phyloP scores from a whole-genome alignment of 2,797 vertebrate genomes.

The Morus bassanus region DNA sequence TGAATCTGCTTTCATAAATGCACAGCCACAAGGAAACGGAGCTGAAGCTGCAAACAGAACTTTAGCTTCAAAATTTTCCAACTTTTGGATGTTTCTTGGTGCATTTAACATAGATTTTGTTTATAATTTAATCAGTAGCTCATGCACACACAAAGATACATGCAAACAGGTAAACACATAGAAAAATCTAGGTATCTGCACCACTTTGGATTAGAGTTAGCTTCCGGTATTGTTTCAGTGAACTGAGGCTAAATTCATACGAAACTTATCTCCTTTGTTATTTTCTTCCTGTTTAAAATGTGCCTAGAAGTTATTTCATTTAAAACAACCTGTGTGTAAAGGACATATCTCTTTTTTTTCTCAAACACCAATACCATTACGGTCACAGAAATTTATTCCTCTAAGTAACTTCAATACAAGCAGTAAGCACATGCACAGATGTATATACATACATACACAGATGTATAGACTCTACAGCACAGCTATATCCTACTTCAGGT shows the following conservation, averaged over 20 bases:
- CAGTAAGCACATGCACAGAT: neutral
- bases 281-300: neutral
- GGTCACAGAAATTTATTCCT: neutral
- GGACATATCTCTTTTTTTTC: neutral
- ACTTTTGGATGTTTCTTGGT: neutral
- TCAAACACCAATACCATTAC: neutral
- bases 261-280: neutral
- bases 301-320: neutral
- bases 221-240: neutral
- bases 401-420: neutral
- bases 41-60: neutral
- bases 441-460: neutral
- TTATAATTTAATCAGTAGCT: neutral
- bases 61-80: neutral
- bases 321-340: neutral
- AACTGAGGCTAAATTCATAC: neutral
- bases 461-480: fast-evolving
- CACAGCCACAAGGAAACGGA: neutral
- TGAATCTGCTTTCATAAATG: neutral
- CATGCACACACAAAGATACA: neutral
- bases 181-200: neutral
- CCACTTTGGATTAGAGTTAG: neutral
- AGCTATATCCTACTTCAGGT: neutral
- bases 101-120: neutral
- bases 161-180: neutral